Evolutionary conservation across 2,888 invertebrate genomes (phyloP).

Genomic region (Sisyra nigra): DNA sequence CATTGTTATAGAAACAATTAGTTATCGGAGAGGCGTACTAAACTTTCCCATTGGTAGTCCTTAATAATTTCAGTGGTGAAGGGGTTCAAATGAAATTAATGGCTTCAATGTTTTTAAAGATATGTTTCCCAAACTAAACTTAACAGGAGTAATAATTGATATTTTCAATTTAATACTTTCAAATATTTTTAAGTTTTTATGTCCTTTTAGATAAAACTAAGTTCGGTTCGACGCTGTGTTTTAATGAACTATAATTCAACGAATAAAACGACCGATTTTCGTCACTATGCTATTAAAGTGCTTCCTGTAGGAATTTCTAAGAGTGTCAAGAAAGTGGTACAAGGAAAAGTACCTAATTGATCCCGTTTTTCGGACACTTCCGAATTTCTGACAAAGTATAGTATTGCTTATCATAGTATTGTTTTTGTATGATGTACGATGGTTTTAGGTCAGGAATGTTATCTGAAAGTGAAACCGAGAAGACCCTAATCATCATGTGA

Average conservation of each 20-base stretch:
- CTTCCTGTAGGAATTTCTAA: conserved; percentile 81
- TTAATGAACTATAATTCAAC: conserved; percentile 78
- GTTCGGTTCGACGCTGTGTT: conserved; percentile 73
- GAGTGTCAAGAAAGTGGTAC: conserved; percentile 83
- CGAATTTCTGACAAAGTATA: conserved; percentile 74
- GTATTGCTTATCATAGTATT: background rate
- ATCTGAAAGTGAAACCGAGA: conserved; percentile 91
- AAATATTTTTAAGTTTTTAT: conserved; percentile 8
- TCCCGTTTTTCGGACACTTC: conserved; percentile 69
- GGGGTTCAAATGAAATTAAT: conserved; percentile 81
- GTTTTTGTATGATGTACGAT: background rate
- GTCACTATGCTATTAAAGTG: conserved; percentile 90
- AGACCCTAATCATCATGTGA: conserved; percentile 64
- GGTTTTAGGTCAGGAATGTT: too few species aligned
- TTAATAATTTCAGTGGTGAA: conserved; percentile 82
- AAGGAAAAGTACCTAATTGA: conserved; percentile 83
- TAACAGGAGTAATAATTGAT: conserved; percentile 55
- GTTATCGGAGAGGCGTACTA: conserved; percentile 71
- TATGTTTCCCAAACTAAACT: conserved; percentile 95
- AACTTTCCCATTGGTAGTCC: conserved; percentile 76
- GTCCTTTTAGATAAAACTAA: conserved; percentile 66
- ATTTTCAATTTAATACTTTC: conserved; percentile 4
- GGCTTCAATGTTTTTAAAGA: conserved; percentile 94
- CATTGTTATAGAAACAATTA: conserved; percentile 68
- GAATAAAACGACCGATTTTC: conserved; percentile 73